Conservation (phyloP, 2,113 vertebrate species). For the Corythornis cristatus region DNA sequence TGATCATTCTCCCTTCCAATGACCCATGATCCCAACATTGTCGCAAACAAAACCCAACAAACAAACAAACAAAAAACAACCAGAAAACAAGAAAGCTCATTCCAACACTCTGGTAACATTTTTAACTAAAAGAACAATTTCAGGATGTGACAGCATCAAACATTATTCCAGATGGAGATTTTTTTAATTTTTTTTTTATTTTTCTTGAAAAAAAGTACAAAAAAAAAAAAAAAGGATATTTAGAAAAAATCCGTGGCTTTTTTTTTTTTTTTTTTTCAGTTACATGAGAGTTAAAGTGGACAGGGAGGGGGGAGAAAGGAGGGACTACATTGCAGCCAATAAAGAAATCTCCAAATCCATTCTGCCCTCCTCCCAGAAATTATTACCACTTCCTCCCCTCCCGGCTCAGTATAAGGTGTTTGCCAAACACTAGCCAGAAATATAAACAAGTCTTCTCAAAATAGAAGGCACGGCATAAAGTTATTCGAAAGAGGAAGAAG, state of each 20-base stretch:
- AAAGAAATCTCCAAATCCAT: constrained; percentile 57
- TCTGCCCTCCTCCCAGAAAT: constrained; percentile 69
- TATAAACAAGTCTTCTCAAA: constrained; percentile 78
- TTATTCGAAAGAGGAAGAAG: constrained; percentile 58
- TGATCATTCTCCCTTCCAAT: constrained; percentile 43
- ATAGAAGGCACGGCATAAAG: constrained; percentile 76
- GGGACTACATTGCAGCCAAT: constrained; percentile 71
- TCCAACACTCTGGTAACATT: constrained; percentile 67
- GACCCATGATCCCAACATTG: constrained; percentile 65
- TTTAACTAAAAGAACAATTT: constrained; percentile 51
- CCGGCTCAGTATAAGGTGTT: constrained; percentile 41
- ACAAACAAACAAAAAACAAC: constrained; percentile 59
- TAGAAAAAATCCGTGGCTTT: constrained; percentile 70
- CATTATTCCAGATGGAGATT: constrained; percentile 63
- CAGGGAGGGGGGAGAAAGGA: constrained; percentile 64
- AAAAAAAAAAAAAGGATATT: constrained; percentile 70
- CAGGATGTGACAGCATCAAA: constrained; percentile 69
- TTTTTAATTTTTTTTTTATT: not conserved
- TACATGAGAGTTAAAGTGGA: constrained; percentile 69
- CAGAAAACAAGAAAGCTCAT: constrained; percentile 65
- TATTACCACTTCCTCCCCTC: constrained; percentile 70
- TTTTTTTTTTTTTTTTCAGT: constrained; percentile 52
- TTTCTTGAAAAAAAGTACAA: constrained; percentile 68
- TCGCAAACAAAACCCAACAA: constrained; percentile 55
- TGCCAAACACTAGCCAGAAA: constrained; percentile 72